Percentiles rank a stretch among this genome's conserved stretches.
Evolutionary conservation across 2,797 vertebrate genomes (phyloP).

Genomic region (Podarcis siculus): DNA sequence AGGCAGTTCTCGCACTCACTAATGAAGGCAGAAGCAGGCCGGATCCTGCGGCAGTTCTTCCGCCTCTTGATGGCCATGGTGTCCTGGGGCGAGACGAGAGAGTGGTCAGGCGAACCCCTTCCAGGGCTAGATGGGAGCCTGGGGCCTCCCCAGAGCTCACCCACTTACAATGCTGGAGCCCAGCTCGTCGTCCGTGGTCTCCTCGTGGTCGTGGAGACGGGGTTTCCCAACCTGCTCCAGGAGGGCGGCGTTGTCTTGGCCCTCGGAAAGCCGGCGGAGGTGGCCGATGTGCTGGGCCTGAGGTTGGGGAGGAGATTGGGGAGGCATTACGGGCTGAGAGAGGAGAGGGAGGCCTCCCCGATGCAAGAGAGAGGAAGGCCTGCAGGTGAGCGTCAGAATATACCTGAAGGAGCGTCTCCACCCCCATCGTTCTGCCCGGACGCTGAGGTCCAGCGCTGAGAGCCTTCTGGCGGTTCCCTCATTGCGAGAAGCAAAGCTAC

Average conservation of each 20-base stretch:
- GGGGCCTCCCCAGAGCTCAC: neutral
- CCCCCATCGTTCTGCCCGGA: too few relatives aligned
- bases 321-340: neutral
- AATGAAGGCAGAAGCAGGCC: slow-evolving; percentile 90
- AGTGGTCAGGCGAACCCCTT: neutral
- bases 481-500: too few relatives aligned
- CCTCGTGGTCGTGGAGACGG: slow-evolving; percentile 78
- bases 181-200: slow-evolving; percentile 86
- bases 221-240: slow-evolving; percentile 71
- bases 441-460: too few relatives aligned
- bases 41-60: slow-evolving; percentile 88
- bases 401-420: too few relatives aligned
- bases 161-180: slow-evolving; percentile 88
- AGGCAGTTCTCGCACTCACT: slow-evolving; percentile 78
- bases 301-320: too few relatives aligned
- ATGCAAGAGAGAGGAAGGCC: neutral
- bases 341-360: too few relatives aligned
- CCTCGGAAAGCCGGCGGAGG: slow-evolving; percentile 84
- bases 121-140: rapidly evolving
- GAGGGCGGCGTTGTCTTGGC: slow-evolving; percentile 61
- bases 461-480: too few relatives aligned
- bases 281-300: slow-evolving; percentile 89
- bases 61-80: slow-evolving; percentile 92
- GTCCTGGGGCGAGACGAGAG: slow-evolving; percentile 77
- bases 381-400: too few relatives aligned